Percentiles rank a stretch among this genome's conserved stretches.
Evolutionary conservation across 1,140 invertebrate species (phyloP).

Genomic region (Oppia nitens): DNA sequence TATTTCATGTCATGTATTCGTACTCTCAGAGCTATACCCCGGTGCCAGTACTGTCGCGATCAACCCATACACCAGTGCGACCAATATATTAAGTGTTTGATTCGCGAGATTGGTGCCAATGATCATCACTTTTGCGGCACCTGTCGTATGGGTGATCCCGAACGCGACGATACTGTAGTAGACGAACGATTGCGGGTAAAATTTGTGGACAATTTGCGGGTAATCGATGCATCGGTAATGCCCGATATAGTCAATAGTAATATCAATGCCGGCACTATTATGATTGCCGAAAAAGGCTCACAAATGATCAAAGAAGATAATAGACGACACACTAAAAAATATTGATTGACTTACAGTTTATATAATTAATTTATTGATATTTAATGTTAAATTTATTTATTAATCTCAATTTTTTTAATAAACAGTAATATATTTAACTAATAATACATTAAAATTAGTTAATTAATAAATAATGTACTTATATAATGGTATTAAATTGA

Average conservation of each 20-base stretch:
- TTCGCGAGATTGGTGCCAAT: slow-evolving; percentile 63
- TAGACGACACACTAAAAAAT: no score
- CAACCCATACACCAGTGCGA: slow-evolving; percentile 58
- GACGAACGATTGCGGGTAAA: slow-evolving; percentile 46
- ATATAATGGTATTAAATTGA: no score
- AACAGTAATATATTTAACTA: no score
- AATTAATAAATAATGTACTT: no score
- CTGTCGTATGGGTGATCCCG: slow-evolving; percentile 54
- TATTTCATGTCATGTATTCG: no score
- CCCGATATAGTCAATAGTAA: slow-evolving; percentile 47
- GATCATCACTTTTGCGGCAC: slow-evolving; percentile 42
- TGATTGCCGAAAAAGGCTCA: slow-evolving; percentile 69
- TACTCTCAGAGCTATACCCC: neutral
- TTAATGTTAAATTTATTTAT: no score
- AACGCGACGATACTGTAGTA: slow-evolving; percentile 56
- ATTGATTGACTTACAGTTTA: no score
- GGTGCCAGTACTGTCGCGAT: slow-evolving; percentile 28
- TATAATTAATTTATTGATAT: no score
- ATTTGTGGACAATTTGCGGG: slow-evolving; percentile 22
- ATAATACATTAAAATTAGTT: no score
- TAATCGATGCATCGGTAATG: slow-evolving; percentile 39
- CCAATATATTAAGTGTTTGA: slow-evolving; percentile 64
- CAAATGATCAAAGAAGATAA: slow-evolving; percentile 47
- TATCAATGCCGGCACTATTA: slow-evolving; percentile 58
- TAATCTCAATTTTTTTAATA: no score